Evolutionary conservation across 1,140 invertebrate genomes (phyloP).

Genomic region (Brachionus sp.): DNA sequence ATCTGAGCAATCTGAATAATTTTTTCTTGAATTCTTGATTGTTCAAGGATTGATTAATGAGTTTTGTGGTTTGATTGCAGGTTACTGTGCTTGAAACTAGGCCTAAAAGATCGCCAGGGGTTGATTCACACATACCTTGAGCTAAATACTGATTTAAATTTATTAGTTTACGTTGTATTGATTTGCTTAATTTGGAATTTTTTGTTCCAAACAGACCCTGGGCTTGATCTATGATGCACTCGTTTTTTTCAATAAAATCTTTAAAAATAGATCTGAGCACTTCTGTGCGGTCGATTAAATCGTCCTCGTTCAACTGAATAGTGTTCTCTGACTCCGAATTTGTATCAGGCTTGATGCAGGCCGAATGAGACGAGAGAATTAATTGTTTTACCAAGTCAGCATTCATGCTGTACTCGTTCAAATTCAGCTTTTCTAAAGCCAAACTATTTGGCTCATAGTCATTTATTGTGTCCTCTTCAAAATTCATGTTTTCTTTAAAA

Average conservation of each 20-base stretch:
- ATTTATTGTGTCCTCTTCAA: not conserved
- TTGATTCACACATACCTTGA: not conserved
- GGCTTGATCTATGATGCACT: conserved; percentile 1
- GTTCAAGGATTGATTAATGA: not conserved
- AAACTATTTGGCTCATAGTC: not conserved
- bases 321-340: not conserved
- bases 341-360: not conserved
- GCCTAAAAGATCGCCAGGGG: not conserved
- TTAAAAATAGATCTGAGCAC: not conserved
- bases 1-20: conserved; percentile 2
- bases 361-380: conserved; percentile 1
- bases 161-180: conserved; percentile 27
- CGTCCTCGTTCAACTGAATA: conserved; percentile 35
- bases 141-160: conserved; percentile 23
- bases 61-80: not conserved
- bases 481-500: not conserved
- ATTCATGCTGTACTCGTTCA: not conserved
- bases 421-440: not conserved
- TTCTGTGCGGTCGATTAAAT: conserved; percentile 11
- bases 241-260: conserved; percentile 24
- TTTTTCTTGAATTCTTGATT: conserved; percentile 43
- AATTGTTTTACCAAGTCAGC: not conserved
- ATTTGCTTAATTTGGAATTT: conserved; percentile 29
- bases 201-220: conserved; percentile 24
- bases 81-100: not conserved